Evolutionary conservation across 2,888 invertebrate genomes (phyloP).

Genomic region (Rotaria macrura): DNA sequence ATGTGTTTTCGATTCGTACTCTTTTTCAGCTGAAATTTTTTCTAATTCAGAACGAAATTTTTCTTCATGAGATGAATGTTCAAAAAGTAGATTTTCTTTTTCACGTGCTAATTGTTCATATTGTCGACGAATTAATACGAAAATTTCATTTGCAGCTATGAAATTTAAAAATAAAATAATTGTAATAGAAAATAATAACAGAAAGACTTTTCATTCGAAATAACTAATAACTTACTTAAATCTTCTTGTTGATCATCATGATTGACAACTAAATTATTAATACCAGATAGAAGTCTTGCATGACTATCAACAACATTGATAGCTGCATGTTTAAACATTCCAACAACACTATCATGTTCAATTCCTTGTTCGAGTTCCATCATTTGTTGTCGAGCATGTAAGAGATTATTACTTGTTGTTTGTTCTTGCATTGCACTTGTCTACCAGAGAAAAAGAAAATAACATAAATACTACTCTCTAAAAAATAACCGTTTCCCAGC

Average conservation of each 20-base stretch:
- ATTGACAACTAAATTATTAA: not conserved
- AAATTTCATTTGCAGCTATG: not conserved
- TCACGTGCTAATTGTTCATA: not conserved
- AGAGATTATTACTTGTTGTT: not conserved
- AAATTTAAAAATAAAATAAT: too few relatives aligned
- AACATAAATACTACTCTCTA: too few relatives aligned
- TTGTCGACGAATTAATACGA: not conserved
- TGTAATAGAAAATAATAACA: too few relatives aligned
- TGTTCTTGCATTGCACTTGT: not conserved
- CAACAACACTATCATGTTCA: not conserved
- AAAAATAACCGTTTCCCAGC: too few relatives aligned
- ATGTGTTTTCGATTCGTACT: not conserved
- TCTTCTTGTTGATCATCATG: not conserved
- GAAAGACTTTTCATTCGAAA: too few relatives aligned
- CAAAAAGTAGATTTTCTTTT: not conserved
- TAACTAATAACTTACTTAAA: not conserved
- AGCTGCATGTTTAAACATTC: not conserved
- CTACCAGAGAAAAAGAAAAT: too few relatives aligned
- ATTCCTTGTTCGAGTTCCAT: not conserved
- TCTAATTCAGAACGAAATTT: not conserved
- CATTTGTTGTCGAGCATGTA: not conserved
- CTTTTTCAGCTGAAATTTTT: not conserved
- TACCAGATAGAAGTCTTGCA: not conserved
- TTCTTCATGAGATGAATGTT: not conserved
- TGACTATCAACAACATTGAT: not conserved